These are phyloP conservation scores for Cistogaster globosa DNA, from an alignment of 2,888 invertebrate genomes.

Conservation along the genomic window DNA sequence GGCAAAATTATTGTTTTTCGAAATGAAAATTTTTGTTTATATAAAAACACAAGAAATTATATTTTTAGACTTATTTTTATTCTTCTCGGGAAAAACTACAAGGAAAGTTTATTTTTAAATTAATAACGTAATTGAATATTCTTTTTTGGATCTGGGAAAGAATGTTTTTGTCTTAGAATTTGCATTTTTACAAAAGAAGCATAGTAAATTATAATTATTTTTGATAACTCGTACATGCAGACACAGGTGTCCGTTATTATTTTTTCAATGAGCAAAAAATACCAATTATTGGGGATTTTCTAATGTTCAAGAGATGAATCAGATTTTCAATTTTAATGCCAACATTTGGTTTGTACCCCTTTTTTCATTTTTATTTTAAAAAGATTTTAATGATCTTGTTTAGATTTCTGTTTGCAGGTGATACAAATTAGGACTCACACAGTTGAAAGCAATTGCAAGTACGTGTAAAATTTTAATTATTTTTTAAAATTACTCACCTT, in stretches of 20 bases:
- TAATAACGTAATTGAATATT: slow-evolving; percentile 46
- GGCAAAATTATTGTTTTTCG: slow-evolving; percentile 7
- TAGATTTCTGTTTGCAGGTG: slow-evolving; percentile 20
- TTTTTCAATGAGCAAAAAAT: slow-evolving; percentile 46
- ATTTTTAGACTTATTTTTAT: slow-evolving; percentile 28
- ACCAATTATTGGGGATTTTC: slow-evolving; percentile 51
- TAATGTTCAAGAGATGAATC: slow-evolving; percentile 66
- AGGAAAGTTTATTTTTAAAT: slow-evolving; percentile 58
- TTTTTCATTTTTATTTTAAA: slow-evolving; percentile 38
- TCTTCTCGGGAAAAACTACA: slow-evolving; percentile 7
- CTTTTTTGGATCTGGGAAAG: background rate
- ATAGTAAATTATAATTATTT: slow-evolving; percentile 18
- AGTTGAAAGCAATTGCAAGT: background rate
- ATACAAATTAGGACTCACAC: slow-evolving; percentile 15
- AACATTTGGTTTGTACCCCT: slow-evolving; percentile 31
- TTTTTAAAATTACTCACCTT: slow-evolving; percentile 65
- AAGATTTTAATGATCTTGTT: slow-evolving; percentile 40
- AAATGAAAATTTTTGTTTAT: background rate
- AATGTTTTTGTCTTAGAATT: background rate
- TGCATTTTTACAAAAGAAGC: background rate
- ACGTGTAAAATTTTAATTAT: slow-evolving; percentile 47
- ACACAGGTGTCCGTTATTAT: slow-evolving; percentile 60
- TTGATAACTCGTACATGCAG: slow-evolving; percentile 38
- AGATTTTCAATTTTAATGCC: slow-evolving; percentile 22
- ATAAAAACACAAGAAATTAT: background rate